Base-by-base conservation (phyloP, 2,797 vertebrate genomes). In the Eulemur coronatus region DNA sequence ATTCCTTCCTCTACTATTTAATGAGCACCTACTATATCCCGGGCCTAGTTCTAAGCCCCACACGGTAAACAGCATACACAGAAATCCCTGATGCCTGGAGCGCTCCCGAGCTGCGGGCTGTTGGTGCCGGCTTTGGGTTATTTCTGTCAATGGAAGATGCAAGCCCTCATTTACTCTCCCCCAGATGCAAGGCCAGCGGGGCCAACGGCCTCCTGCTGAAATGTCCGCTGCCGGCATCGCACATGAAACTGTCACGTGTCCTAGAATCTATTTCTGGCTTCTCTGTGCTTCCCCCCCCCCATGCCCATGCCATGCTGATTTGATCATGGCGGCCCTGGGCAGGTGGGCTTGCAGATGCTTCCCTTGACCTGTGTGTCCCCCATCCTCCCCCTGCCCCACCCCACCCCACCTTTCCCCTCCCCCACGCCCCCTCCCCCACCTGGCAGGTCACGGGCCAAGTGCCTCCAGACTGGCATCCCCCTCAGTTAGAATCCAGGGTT, bases 201-300 rank as follows among this genome's bases (percentile, higher is more conserved):
- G 12, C 48, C 81, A 59, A 5, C 18, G 55, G 5, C 22, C 59
- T 67, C 18, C 87, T 35, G 46, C 87, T 24, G 57, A 33, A 52
- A 52, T 28, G 35, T 43, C 55, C 20, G 7, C 84, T 38, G 33
- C 24, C 28, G 9, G 24, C 43, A 63, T 69, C 35, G 46, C 79
- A 61, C 6, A 20, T 5, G 55, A 73, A 84, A 17, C 10, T 41
- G 13, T 69, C 22, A 89, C 59, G 48, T 55, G 41, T 63, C 69
- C n/a, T 69, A 67, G 55, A 65, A 63, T 80, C 35, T 63, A 43
- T 89, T 92, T 94, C 75, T 82, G 73, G 94, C 86, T 78, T 85
- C 52, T 67, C 38, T 30, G 9, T 38, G 79, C 80, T 84, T 41
- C 26, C 26, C 24, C 48, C 11, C 57, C 11, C 14, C 30, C 33